A percentile compares a stretch with the other conserved stretches of the same genome.
These are phyloP conservation scores for Heliconius hewitsoni DNA, from an alignment of 1,140 invertebrate species.

Conservation along the genomic window DNA sequence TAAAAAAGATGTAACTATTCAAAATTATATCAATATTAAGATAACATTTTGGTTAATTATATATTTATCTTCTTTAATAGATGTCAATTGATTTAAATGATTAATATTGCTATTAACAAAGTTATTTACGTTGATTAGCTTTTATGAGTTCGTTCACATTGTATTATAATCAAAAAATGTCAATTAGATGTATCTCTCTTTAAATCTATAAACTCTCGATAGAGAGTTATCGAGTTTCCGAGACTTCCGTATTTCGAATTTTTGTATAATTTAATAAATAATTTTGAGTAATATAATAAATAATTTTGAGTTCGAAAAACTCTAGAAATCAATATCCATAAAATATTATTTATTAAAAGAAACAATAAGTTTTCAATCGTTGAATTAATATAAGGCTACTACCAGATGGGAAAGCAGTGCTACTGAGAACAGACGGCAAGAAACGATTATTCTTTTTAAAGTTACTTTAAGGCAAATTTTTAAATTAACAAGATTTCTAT, in stretches of 20 bases:
- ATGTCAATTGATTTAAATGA: constrained; percentile 5
- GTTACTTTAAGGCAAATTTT: no score
- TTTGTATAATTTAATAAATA: neutral
- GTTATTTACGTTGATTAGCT: neutral
- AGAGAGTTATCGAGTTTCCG: no score
- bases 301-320: neutral
- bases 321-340: neutral
- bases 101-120: neutral
- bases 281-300: neutral
- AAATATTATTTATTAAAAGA: neutral
- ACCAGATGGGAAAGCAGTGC: no score
- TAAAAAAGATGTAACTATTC: neutral
- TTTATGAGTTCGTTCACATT: constrained; percentile 12
- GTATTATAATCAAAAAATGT: neutral
- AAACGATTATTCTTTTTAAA: no score
- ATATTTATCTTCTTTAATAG: constrained; percentile 3
- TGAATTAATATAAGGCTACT: no score
- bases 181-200: neutral
- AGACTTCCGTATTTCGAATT: neutral
- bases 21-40: neutral
- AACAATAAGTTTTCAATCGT: no score
- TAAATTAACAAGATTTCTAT: no score
- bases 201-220: no score
- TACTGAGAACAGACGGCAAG: no score
- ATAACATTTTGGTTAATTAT: neutral